A percentile compares a stretch with the other conserved stretches of the same genome.
Conservation (phyloP, 2,113 vertebrate genomes). For the Oceanites oceanicus region DNA sequence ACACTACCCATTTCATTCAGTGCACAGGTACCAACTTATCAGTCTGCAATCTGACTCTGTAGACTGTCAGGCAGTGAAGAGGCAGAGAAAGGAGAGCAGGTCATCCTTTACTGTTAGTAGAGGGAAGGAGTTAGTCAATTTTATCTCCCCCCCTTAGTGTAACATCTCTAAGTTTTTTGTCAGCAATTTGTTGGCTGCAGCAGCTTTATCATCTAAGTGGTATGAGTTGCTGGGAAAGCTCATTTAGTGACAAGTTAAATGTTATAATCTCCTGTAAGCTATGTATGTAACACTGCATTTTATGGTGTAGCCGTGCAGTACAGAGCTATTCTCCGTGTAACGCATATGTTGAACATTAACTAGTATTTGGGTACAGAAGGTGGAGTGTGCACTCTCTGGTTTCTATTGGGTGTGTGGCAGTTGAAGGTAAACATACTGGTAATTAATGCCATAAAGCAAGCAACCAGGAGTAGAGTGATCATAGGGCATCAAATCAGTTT, state of each 20-base stretch:
- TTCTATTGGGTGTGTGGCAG: not conserved
- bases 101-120: not conserved
- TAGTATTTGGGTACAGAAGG: not conserved
- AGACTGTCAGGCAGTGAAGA: not conserved
- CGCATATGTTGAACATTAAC: conserved; percentile 28
- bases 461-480: not conserved
- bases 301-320: not conserved
- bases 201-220: not conserved
- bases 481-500: not conserved
- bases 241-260: not conserved
- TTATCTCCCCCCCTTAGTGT: not conserved
- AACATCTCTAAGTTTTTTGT: not conserved
- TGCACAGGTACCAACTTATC: not conserved
- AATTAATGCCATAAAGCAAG: not conserved
- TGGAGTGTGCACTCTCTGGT: not conserved
- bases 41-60: not conserved
- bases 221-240: not conserved
- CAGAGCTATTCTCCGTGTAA: not conserved
- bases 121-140: not conserved
- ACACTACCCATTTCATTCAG: not conserved
- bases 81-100: not conserved
- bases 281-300: not conserved
- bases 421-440: not conserved
- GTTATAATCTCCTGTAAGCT: not conserved
- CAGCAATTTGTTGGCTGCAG: not conserved